Evolutionary conservation across 2,797 vertebrate species (phyloP).

Genomic region (Ctenopoma kingsleyae): DNA sequence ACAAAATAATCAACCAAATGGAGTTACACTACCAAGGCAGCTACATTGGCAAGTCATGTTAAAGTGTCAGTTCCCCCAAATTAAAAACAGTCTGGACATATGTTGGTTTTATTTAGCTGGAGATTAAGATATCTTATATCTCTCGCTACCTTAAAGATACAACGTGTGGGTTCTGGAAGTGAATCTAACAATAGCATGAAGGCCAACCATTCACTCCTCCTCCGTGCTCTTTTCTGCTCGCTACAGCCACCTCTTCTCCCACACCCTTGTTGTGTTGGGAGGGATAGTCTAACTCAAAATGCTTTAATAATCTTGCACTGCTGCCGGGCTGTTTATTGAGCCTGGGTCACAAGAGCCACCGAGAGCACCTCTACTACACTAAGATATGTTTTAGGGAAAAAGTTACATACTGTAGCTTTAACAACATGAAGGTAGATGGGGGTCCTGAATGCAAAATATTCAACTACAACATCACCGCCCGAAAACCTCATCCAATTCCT

Average conservation of each 20-base stretch:
- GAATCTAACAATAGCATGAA: not conserved
- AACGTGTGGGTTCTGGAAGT: not conserved
- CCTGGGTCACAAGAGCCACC: no score
- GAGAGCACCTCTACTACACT: no score
- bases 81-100: not conserved
- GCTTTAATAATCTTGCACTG: no score
- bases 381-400: no score
- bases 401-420: not conserved
- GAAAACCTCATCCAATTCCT: no score
- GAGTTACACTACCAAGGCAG: not conserved
- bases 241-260: no score
- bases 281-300: no score
- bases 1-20: constrained; percentile 12
- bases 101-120: not conserved
- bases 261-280: no score
- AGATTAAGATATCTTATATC: not conserved
- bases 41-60: not conserved
- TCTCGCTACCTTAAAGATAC: not conserved
- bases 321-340: no score
- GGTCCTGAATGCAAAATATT: not conserved
- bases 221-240: no score
- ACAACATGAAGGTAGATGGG: not conserved
- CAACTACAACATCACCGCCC: not conserved
- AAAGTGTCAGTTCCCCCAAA: not conserved
- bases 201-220: no score